Evolutionary conservation across 2,888 invertebrate species (phyloP).

Genomic region (Volucella inflata): DNA sequence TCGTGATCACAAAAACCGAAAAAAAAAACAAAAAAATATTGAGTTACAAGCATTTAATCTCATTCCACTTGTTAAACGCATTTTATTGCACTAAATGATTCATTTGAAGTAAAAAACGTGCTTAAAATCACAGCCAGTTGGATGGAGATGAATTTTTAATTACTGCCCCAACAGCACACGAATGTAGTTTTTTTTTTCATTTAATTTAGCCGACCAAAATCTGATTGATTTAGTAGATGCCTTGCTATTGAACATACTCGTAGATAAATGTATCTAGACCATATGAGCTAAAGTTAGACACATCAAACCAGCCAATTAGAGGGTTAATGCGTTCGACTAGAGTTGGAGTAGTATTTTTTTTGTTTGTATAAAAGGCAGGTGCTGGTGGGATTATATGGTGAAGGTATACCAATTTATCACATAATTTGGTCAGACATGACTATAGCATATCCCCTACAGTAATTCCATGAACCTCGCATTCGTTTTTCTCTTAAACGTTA

Average conservation of each 20-base stretch:
- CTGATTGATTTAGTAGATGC: conserved; percentile 53
- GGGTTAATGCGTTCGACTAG: conserved; percentile 20
- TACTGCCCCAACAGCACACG: conserved; percentile 41
- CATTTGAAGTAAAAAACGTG: conserved; percentile 24
- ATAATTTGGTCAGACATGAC: too few species aligned
- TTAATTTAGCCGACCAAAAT: conserved; percentile 29
- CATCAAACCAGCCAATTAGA: conserved; percentile 57
- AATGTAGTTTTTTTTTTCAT: conserved; percentile 27
- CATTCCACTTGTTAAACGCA: conserved; percentile 33
- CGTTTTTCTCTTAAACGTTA: too few species aligned
- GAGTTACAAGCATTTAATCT: conserved; percentile 11
- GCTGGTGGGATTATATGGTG: neutral
- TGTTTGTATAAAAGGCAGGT: conserved; percentile 2
- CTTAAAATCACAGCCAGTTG: conserved; percentile 50
- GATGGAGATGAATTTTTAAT: conserved; percentile 62
- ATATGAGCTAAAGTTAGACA: conserved; percentile 34
- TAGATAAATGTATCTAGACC: conserved; percentile 25
- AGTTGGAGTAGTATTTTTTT: neutral
- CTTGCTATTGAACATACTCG: conserved; percentile 1
- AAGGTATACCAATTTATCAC: too few species aligned
- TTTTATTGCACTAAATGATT: conserved; percentile 15
- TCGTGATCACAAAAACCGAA: conserved; percentile 10
- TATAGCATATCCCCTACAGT: too few species aligned
- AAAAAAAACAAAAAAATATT: conserved; percentile 6
- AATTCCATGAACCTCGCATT: too few species aligned